A percentile compares a stretch with the other conserved stretches of the same genome.
Conservation (phyloP, 2,797 vertebrate genomes). For the Sphenodon punctatus region DNA sequence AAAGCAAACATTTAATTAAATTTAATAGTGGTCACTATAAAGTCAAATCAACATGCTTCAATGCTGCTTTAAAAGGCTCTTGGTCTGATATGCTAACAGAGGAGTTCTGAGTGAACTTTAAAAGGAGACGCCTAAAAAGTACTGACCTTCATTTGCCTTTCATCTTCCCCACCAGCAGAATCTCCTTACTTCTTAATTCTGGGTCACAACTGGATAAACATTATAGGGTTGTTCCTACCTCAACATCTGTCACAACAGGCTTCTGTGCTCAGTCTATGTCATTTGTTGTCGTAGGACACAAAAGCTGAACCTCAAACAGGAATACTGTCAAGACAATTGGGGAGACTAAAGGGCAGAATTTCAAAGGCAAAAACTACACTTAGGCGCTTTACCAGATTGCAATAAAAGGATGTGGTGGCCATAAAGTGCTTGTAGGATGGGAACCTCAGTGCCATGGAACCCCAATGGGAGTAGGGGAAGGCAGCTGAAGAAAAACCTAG, state of each 20-base stretch:
- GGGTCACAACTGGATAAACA: constrained; percentile 35
- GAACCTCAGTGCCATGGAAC: no score
- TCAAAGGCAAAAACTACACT: no score
- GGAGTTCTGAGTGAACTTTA: constrained; percentile 36
- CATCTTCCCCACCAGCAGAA: constrained; percentile 27
- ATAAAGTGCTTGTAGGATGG: no score
- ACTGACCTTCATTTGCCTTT: neutral
- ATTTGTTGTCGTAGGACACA: neutral
- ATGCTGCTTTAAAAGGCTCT: constrained; percentile 51
- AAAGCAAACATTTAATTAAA: constrained; percentile 40
- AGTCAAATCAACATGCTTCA: constrained; percentile 47
- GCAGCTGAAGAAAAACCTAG: no score
- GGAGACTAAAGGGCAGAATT: no score
- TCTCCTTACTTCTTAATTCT: neutral
- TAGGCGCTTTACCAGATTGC: no score
- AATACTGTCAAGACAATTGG: no score
- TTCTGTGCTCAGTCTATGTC: neutral
- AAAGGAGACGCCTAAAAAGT: constrained; percentile 36
- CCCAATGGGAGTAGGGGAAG: no score
- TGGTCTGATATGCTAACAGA: constrained; percentile 62
- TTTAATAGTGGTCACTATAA: constrained; percentile 19
- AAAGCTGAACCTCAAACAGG: neutral
- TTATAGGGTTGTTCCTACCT: neutral
- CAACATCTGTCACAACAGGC: neutral
- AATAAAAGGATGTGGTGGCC: no score